Conservation (phyloP, 2,797 vertebrate genomes). For the Alcedo atthis region DNA sequence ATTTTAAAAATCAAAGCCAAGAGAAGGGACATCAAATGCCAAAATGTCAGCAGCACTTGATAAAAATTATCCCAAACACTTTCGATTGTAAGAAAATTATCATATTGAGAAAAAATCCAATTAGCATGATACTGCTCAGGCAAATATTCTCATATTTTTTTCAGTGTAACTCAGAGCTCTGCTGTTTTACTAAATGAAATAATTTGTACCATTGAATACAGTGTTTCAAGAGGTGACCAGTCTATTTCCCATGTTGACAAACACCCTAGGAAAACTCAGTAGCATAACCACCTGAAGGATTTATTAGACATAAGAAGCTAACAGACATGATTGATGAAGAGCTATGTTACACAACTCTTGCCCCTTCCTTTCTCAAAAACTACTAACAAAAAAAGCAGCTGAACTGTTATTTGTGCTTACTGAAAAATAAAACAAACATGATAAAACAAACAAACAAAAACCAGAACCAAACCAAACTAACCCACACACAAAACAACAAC, state of each 20-base stretch:
- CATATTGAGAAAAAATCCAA: conserved; percentile 10
- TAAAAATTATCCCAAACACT: not conserved
- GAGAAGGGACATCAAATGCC: not conserved
- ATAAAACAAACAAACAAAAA: not conserved
- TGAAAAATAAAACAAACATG: not conserved
- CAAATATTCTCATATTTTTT: not conserved
- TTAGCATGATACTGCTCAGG: not conserved
- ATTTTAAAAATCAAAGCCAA: conserved; percentile 9
- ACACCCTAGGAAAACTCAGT: conserved; percentile 7
- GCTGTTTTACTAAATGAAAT: not conserved
- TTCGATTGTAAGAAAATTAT: not conserved
- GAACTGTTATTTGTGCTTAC: not conserved
- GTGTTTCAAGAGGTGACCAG: conserved; percentile 12
- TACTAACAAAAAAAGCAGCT: not conserved
- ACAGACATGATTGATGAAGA: not conserved
- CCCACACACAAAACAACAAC: no score
- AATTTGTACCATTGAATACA: not conserved
- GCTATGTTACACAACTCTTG: not conserved
- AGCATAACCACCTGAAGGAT: conserved; percentile 10
- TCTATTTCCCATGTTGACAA: not conserved
- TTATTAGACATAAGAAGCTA: not conserved
- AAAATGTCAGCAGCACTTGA: not conserved
- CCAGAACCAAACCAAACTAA: not conserved
- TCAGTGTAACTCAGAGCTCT: not conserved
- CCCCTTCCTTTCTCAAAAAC: not conserved